Evolutionary conservation across 37 sponge, comb jelly and placozoan species (phyloP).

Genomic region (Chondrilla cf. caribensis): DNA sequence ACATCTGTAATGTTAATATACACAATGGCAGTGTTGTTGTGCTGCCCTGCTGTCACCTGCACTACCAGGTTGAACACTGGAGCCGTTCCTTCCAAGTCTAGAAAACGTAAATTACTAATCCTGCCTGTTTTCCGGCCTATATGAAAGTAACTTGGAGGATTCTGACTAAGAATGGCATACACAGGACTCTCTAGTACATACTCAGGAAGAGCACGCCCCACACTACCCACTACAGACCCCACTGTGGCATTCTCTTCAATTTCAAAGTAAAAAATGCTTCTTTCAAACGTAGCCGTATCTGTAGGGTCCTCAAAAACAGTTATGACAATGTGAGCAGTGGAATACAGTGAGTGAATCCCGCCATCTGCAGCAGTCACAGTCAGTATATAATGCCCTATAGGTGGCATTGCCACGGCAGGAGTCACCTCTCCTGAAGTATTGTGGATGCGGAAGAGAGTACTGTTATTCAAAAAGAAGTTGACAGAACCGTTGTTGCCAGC

Average conservation of each 20-base stretch:
- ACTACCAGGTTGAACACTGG: not conserved
- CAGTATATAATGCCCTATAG: not conserved
- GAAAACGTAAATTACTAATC: not conserved
- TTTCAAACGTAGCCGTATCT: not conserved
- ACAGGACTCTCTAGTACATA: not conserved
- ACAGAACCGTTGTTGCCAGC: not conserved
- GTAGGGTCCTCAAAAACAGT: slow-evolving; percentile 6
- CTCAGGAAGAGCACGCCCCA: not conserved
- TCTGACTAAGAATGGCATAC: not conserved
- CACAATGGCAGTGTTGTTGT: not conserved
- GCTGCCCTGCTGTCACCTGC: not conserved
- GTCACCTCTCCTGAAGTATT: not conserved
- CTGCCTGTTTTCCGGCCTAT: not conserved
- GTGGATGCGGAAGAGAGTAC: not conserved
- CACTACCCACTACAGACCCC: slow-evolving; percentile 17
- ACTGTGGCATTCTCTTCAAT: slow-evolving; percentile 14
- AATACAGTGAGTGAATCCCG: not conserved
- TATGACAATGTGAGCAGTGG: not conserved
- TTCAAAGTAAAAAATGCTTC: not conserved
- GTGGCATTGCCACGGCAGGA: too few species aligned
- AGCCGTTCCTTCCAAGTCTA: not conserved
- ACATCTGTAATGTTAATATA: not conserved
- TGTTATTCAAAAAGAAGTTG: not conserved
- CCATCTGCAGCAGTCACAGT: slow-evolving; percentile 4
- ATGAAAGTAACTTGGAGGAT: not conserved